Conservation (phyloP, 2,888 invertebrate species). For the Caradrina clavipalpis region DNA sequence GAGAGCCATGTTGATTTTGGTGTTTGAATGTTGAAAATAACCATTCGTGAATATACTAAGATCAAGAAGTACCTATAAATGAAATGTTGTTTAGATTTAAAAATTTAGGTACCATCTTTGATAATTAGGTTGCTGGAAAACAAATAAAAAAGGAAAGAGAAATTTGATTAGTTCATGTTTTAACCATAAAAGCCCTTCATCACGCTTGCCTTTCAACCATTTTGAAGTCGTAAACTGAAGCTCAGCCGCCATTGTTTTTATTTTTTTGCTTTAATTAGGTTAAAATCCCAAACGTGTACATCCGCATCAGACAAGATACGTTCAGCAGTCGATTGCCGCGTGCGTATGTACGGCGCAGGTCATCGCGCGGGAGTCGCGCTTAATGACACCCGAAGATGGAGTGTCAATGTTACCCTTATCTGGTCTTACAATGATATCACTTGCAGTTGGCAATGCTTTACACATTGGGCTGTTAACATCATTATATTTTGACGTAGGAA, state of each 20-base stretch:
- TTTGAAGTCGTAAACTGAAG: too few species aligned
- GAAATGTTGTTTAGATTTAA: too few species aligned
- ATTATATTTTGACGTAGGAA: background rate
- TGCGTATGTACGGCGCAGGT: conserved; percentile 12
- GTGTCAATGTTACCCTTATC: conserved; percentile 43
- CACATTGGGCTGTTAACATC: background rate
- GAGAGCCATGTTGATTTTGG: conserved; percentile 13
- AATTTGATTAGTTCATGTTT: too few species aligned
- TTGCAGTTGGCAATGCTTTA: background rate
- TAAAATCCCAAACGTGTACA: conserved; percentile 5
- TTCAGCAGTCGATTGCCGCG: background rate
- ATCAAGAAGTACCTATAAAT: too few species aligned
- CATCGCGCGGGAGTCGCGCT: conserved; percentile 36
- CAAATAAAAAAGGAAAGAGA: too few species aligned
- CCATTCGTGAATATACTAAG: too few species aligned
- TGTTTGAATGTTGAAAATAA: background rate
- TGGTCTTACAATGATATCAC: conserved; percentile 37
- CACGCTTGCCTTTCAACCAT: too few species aligned
- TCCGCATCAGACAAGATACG: conserved; percentile 1
- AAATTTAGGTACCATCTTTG: too few species aligned
- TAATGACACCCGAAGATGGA: conserved; percentile 46
- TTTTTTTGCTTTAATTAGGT: too few species aligned
- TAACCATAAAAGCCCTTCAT: too few species aligned
- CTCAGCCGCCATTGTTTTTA: too few species aligned
- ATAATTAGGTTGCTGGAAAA: too few species aligned